Evolutionary conservation across 2,797 vertebrate species (phyloP).

Genomic region (Enteromius afrohamiltoni): DNA sequence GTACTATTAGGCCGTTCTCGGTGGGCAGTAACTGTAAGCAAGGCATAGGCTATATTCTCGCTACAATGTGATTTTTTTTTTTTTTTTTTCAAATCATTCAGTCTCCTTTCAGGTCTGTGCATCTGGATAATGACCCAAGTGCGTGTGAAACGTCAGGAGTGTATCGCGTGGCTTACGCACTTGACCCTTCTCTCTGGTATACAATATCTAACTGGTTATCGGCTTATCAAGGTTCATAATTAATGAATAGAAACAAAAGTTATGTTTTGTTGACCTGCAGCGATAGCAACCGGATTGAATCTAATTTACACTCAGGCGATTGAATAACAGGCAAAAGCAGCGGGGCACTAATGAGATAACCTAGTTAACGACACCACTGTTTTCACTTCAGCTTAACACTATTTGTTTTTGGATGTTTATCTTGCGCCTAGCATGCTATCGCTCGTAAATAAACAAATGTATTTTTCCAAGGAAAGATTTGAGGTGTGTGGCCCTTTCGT

Average conservation of each 20-base stretch:
- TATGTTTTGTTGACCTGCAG: conserved; percentile 65
- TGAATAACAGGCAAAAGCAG: conserved; percentile 68
- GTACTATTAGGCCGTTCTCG: not conserved
- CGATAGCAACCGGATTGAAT: conserved; percentile 65
- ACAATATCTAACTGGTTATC: conserved; percentile 63
- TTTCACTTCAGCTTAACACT: conserved; percentile 71
- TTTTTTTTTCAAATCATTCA: not conserved
- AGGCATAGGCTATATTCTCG: not conserved
- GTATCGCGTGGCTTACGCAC: conserved; percentile 59
- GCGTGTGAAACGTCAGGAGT: conserved; percentile 55
- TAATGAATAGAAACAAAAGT: conserved; percentile 66
- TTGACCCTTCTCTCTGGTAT: conserved; percentile 71
- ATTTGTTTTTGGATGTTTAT: conserved; percentile 77
- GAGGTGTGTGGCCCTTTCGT: conserved; percentile 22
- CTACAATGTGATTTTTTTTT: not conserved
- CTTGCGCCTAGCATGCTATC: conserved; percentile 58
- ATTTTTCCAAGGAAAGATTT: conserved; percentile 35
- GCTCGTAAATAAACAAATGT: conserved; percentile 66
- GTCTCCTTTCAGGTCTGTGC: not conserved
- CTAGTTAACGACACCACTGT: conserved; percentile 63
- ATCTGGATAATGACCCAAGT: conserved; percentile 32
- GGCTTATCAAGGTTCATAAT: conserved; percentile 71
- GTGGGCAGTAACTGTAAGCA: not conserved
- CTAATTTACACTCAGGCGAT: conserved; percentile 73
- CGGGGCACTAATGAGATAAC: conserved; percentile 75